phyloP scores from a whole-genome alignment of 1,140 invertebrate genomes.

The Aleiodes sp. region DNA sequence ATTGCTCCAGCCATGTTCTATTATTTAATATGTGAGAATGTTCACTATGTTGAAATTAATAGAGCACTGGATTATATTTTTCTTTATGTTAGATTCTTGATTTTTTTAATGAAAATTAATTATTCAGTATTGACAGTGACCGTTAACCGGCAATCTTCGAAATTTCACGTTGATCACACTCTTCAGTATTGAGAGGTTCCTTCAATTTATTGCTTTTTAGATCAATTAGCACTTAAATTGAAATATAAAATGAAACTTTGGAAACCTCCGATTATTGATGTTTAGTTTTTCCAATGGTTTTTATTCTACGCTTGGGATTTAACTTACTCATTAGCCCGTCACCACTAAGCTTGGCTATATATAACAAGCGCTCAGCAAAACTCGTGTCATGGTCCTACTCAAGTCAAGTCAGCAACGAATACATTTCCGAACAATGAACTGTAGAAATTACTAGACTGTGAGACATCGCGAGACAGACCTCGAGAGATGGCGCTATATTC shows the following conservation, averaged over 20 bases:
- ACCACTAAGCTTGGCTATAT: neutral
- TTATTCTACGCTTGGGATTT: constrained; percentile 8
- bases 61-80: constrained; percentile 10
- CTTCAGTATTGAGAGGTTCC: neutral
- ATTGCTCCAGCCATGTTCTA: constrained; percentile 86
- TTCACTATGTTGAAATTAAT: constrained; percentile 12
- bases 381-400: constrained; percentile 41
- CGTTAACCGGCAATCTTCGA: neutral
- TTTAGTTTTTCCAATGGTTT: neutral
- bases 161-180: neutral
- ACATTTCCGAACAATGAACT: too few relatives aligned
- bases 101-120: neutral
- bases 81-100: neutral
- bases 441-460: too few relatives aligned
- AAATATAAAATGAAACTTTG: neutral
- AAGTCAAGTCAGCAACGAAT: constrained; percentile 29
- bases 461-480: too few relatives aligned
- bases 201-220: neutral
- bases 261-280: neutral
- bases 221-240: neutral
- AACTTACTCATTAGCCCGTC: constrained; percentile 16
- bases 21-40: neutral
- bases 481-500: too few relatives aligned
- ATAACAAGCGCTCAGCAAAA: constrained; percentile 31
- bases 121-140: neutral